Evolutionary conservation across 2,113 vertebrate species (phyloP).

Genomic region (Xenopus borealis): DNA sequence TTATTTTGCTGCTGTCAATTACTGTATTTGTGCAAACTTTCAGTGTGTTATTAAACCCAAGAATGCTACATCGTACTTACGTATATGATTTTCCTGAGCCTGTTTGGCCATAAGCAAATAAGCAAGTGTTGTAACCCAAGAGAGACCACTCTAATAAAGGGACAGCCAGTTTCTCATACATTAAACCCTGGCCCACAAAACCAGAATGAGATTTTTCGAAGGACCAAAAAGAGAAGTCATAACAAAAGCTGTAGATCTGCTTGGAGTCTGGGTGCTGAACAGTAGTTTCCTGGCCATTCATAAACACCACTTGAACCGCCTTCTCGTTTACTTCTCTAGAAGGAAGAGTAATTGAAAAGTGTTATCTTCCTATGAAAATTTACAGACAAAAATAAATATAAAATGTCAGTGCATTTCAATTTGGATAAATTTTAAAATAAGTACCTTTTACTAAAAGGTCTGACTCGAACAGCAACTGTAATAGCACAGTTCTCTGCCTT

Average conservation of each 20-base stretch:
- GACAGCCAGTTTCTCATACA: conserved; percentile 77
- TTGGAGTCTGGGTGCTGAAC: conserved; percentile 77
- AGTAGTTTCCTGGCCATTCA: conserved; percentile 72
- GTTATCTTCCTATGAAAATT: neutral
- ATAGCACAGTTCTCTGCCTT: conserved; percentile 85
- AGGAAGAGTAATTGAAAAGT: conserved; percentile 25
- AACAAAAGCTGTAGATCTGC: conserved; percentile 77
- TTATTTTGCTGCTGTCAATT: too few species aligned
- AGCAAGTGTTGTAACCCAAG: conserved; percentile 88
- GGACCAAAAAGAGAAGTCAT: conserved; percentile 87
- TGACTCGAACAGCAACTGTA: conserved; percentile 80
- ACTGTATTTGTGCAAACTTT: too few species aligned
- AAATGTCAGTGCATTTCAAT: neutral
- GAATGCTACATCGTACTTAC: conserved; percentile 61
- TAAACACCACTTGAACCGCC: conserved; percentile 71
- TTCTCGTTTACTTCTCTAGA: conserved; percentile 80
- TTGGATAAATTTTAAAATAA: neutral
- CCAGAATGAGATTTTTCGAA: conserved; percentile 67
- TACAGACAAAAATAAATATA: too few species aligned
- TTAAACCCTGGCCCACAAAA: conserved; percentile 75
- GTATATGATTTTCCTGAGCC: conserved; percentile 97
- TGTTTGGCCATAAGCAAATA: conserved; percentile 96
- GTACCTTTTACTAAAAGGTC: conserved; percentile 88
- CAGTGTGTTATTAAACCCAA: too few species aligned
- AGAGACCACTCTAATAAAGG: conserved; percentile 85